These are phyloP conservation scores for Colistium nudipinnis DNA, from an alignment of 2,113 vertebrate genomes.

Conservation along the genomic window DNA sequence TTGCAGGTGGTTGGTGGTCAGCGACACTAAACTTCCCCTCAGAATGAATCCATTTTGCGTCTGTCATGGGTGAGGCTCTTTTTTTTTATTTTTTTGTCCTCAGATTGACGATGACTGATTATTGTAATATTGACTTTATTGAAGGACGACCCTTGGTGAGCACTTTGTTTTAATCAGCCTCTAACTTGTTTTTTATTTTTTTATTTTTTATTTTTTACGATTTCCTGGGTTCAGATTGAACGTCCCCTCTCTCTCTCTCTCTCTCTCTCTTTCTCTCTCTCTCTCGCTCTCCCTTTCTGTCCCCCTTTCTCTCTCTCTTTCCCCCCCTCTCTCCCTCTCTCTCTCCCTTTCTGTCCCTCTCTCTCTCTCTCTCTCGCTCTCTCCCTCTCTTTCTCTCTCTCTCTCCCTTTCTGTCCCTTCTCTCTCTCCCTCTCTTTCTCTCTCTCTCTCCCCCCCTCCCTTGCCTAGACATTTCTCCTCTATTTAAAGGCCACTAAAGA, in stretches of 20 bases:
- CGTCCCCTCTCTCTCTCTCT: constrained; percentile 14
- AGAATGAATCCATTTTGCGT: not conserved
- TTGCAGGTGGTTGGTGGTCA: too few relatives aligned
- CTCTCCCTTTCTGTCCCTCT: constrained; percentile 4
- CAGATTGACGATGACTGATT: constrained; percentile 3
- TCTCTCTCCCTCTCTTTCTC: not conserved
- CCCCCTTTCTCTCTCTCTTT: constrained; percentile 18
- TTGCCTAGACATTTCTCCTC: constrained; percentile 61
- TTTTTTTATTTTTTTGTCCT: not conserved
- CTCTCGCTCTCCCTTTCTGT: constrained; percentile 23
- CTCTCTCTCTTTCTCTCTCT: constrained; percentile 10
- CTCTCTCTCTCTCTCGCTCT: constrained; percentile 13
- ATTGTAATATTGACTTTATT: not conserved
- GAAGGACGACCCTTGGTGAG: not conserved
- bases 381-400: constrained; percentile 5
- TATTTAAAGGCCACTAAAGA: constrained; percentile 76
- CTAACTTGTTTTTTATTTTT: not conserved
- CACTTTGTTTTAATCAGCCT: not conserved
- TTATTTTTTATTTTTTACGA: not conserved
- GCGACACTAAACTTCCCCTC: not conserved
- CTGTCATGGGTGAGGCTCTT: not conserved
- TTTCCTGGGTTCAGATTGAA: not conserved
- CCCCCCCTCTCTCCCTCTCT: not conserved
- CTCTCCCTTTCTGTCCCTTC: constrained; percentile 27
- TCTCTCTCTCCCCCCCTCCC: not conserved